phyloP scores from a whole-genome alignment of 2,888 invertebrate genomes.

The Belgica antarctica region DNA sequence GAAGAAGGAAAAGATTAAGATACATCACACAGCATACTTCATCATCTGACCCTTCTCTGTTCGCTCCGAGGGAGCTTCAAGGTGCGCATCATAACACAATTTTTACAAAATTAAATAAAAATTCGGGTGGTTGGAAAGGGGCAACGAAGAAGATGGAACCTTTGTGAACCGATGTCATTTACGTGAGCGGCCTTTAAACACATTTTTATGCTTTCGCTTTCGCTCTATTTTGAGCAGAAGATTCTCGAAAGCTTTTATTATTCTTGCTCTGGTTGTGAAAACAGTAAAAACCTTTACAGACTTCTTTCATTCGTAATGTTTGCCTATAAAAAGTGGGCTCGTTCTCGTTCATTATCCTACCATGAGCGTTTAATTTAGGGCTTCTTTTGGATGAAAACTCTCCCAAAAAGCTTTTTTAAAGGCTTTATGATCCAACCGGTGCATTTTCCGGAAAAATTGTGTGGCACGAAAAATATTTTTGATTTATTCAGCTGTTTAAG shows the following conservation, averaged over 20 bases:
- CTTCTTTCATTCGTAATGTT: background rate
- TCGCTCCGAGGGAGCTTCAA: background rate
- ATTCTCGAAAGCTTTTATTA: background rate
- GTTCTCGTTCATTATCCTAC: no score
- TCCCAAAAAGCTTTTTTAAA: background rate
- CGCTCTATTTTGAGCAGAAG: background rate
- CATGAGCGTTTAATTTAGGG: background rate
- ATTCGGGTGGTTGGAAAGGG: background rate
- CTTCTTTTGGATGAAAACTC: background rate
- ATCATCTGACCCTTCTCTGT: slow-evolving; percentile 18
- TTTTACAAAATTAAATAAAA: slow-evolving; percentile 25
- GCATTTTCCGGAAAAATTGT: no score
- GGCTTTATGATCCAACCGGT: background rate
- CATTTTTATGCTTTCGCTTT: background rate
- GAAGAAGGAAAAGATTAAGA: slow-evolving; percentile 4
- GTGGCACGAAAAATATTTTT: background rate
- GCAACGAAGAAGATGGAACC: background rate
- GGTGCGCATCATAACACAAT: slow-evolving; percentile 35
- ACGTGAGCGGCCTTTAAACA: slow-evolving; percentile 30
- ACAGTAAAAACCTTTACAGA: background rate
- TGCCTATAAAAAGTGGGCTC: background rate
- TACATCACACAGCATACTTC: slow-evolving; percentile 14
- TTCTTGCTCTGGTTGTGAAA: background rate
- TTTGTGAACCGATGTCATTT: slow-evolving; percentile 2
- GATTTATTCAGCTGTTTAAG: background rate